A percentile compares a stretch with the other conserved stretches of the same genome.
Conservation (phyloP, 1,140 invertebrate genomes). For the Drosophila neocordata region DNA sequence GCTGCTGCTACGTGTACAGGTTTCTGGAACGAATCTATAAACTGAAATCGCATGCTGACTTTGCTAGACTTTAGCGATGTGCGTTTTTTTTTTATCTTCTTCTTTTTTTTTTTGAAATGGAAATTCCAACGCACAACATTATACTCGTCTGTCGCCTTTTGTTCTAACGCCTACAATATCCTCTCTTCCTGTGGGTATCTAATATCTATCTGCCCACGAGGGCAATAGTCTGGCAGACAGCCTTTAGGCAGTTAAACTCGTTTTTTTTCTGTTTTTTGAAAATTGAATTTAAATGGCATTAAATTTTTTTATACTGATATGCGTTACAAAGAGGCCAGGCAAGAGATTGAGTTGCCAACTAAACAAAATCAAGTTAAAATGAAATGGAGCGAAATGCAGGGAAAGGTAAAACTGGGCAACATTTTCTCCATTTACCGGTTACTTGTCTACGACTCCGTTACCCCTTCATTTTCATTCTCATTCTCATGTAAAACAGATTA, state of each 20-base stretch:
- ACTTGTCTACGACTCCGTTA: too few relatives aligned
- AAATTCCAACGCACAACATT: constrained; percentile 68
- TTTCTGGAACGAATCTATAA: constrained; percentile 80
- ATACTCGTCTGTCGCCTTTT: constrained; percentile 34
- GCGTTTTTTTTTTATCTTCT: constrained; percentile 47
- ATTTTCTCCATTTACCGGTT: background rate
- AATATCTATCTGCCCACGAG: background rate
- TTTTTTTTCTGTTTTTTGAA: constrained; percentile 49
- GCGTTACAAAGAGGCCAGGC: constrained; percentile 4
- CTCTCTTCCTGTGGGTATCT: constrained; percentile 14
- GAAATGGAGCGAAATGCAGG: background rate
- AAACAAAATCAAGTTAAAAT: background rate
- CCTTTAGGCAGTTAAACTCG: constrained; percentile 45
- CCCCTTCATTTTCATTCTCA: background rate
- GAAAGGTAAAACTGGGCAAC: constrained; percentile 32
- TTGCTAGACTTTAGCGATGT: constrained; percentile 25
- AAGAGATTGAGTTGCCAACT: constrained; percentile 4
- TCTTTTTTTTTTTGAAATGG: constrained; percentile 37
- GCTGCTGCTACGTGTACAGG: constrained; percentile 53
- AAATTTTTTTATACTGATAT: constrained; percentile 57
- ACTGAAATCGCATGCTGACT: constrained; percentile 62
- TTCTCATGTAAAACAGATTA: constrained; percentile 63
- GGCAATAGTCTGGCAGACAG: background rate
- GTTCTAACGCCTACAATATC: constrained; percentile 65
- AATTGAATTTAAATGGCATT: constrained; percentile 76